phyloP scores from a whole-genome alignment of 2,888 invertebrate genomes.

The Epinotia nisella region DNA sequence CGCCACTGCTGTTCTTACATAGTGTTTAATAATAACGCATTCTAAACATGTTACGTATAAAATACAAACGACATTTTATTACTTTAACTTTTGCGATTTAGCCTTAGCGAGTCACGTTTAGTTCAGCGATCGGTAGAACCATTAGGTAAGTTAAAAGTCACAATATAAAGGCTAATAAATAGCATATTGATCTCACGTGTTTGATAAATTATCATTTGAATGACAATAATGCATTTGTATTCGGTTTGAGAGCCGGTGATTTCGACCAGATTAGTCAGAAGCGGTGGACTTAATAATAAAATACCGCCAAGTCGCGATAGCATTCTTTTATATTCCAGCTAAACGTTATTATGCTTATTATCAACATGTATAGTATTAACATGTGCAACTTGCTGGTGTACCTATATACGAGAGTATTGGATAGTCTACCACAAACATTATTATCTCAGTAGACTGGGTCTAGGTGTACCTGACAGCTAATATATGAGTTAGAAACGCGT shows the following conservation, averaged over 20 bases:
- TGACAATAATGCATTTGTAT: constrained; percentile 67
- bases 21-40: not conserved
- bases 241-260: constrained; percentile 59
- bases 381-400: not conserved
- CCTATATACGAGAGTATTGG: not conserved
- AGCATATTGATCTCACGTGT: constrained; percentile 73
- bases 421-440: constrained; percentile 1
- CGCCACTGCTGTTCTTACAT: too few relatives aligned
- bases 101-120: not conserved
- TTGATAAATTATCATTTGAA: constrained; percentile 61
- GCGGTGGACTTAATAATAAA: constrained; percentile 18
- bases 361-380: not conserved
- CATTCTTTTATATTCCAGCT: not conserved
- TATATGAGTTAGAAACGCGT: constrained; percentile 33
- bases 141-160: constrained; percentile 62
- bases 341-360: not conserved
- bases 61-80: constrained; percentile 7
- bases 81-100: constrained; percentile 1
- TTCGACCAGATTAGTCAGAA: constrained; percentile 59
- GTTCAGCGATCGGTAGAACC: constrained; percentile 49
- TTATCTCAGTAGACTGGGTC: constrained; percentile 27
- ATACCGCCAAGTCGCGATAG: not conserved
- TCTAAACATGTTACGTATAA: not conserved
- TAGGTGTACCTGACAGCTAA: constrained; percentile 31
- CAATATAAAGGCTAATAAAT: constrained; percentile 62